Base-by-base conservation (phyloP, 92 coral and sea anemone species). In the Bergia sp. region DNA sequence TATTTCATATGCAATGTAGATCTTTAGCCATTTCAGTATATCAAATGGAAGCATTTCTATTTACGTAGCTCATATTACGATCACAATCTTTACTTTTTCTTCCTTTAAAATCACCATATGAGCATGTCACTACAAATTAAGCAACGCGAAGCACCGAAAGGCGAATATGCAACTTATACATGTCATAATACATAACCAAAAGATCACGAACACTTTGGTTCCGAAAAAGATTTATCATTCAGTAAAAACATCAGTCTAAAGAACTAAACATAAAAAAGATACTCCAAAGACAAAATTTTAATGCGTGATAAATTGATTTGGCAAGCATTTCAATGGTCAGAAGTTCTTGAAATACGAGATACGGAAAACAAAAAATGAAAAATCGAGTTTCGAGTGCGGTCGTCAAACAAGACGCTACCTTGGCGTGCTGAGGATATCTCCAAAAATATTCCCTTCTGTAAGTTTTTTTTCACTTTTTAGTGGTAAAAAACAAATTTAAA, bases 361-460 rank as follows among this genome's bases (percentile, higher is more conserved):
- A 76, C 50, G 45, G 36, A 41, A 76, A 76, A 76, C 79, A 41
- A 76, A 21, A 29, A 29, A 29, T 29, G 29, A 29, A 29, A 29
- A 82, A 57, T 23, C 40, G 29, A 81, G 72, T 65, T 82, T 69
- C 49, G 73, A 82, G 76, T 65, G 76, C 38, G 76, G 58, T 66
- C 9, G 40, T 18, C 7, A 44, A 65, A 65, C 66, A 61, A 61
- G 42, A 39, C 79, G 36, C 79, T 13, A 40, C 23, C n/a, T 79
- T n/a, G 37, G 20, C 64, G 64, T 29, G 82, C 64, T 45, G 45
- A 29, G 21, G 65, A 23, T 79, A 21, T 15, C 79, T 76, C 36
- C 11, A 39, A 23, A 76, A 76, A 9, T 36, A 76, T 76, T 42
- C 79, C 23, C 11, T 76, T 6, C 41, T 76, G 49, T 76, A 36